These are phyloP conservation scores for Aporophyla nigra DNA, from an alignment of 2,888 invertebrate genomes.

Conservation along the genomic window DNA sequence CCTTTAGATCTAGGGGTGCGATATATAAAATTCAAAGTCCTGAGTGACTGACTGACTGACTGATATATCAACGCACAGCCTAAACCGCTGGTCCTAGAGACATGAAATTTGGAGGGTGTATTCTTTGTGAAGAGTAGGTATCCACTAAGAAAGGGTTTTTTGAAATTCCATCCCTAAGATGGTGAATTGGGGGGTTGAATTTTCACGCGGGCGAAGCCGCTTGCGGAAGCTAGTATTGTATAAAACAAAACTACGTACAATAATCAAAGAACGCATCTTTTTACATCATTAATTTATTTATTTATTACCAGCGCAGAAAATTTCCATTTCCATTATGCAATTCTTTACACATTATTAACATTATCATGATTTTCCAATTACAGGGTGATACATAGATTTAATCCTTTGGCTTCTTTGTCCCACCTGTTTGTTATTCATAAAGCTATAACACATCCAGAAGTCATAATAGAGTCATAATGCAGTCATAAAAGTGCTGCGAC, in stretches of 20 bases:
- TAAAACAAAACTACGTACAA: background rate
- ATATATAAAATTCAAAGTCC: too few species aligned
- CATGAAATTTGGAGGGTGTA: too few species aligned
- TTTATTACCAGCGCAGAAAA: constrained; percentile 5
- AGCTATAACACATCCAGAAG: constrained; percentile 25
- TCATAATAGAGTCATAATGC: constrained; percentile 34
- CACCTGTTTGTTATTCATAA: constrained; percentile 49
- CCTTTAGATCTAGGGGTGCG: too few species aligned
- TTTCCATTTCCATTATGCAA: constrained; percentile 33
- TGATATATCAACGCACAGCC: too few species aligned
- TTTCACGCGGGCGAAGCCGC: too few species aligned
- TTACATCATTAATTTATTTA: constrained; percentile 14
- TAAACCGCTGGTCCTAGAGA: too few species aligned
- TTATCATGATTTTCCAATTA: constrained; percentile 36
- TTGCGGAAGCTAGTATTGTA: too few species aligned
- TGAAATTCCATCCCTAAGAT: too few species aligned
- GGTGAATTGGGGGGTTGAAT: too few species aligned
- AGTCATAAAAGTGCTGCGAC: constrained; percentile 43
- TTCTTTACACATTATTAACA: constrained; percentile 4
- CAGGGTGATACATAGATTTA: constrained; percentile 17
- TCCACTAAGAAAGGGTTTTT: too few species aligned
- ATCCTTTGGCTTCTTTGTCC: constrained; percentile 52
- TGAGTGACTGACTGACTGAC: too few species aligned
- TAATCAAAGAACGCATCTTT: constrained; percentile 29
- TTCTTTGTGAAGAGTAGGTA: too few species aligned